Percentiles rank a stretch among this genome's conserved stretches.
Evolutionary conservation across 2,888 invertebrate species (phyloP).

Genomic region (Margaritifera margaritifera): DNA sequence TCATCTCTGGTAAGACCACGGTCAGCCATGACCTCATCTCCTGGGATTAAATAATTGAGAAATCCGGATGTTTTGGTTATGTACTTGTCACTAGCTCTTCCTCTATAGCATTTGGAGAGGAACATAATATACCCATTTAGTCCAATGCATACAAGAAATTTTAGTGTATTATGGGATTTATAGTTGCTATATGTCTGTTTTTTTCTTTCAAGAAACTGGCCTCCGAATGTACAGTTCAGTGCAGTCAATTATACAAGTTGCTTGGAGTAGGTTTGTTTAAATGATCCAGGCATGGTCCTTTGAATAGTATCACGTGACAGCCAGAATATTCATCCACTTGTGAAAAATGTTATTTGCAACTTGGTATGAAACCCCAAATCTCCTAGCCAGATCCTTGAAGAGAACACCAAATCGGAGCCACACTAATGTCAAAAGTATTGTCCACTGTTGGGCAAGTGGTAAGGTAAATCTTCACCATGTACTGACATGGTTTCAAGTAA

Average conservation of each 20-base stretch:
- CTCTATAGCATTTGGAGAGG: conserved; percentile 14
- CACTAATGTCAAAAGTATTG: too few species aligned
- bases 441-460: too few species aligned
- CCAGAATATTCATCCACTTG: conserved; percentile 21
- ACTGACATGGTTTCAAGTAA: too few species aligned
- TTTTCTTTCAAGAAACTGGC: conserved; percentile 5
- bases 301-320: conserved; percentile 13
- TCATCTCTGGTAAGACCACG: conserved; percentile 19
- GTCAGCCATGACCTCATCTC: conserved; percentile 24
- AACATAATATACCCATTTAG: conserved; percentile 17
- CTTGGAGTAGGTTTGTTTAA: conserved; percentile 6
- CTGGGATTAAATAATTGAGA: conserved; percentile 16
- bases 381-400: too few species aligned
- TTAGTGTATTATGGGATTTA: conserved; percentile 7
- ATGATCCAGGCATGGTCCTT: conserved; percentile 21
- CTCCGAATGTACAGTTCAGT: conserved; percentile 21
- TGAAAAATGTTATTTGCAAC: too few species aligned
- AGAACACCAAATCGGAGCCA: too few species aligned
- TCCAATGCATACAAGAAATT: conserved; percentile 7
- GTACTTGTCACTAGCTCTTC: conserved; percentile 19
- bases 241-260: conserved; percentile 24
- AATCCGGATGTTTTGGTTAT: conserved; percentile 23
- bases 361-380: too few species aligned
- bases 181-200: conserved; percentile 8
- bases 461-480: too few species aligned